Base-by-base conservation (phyloP, 1,140 invertebrate genomes). In the Melitaea cinxia region DNA sequence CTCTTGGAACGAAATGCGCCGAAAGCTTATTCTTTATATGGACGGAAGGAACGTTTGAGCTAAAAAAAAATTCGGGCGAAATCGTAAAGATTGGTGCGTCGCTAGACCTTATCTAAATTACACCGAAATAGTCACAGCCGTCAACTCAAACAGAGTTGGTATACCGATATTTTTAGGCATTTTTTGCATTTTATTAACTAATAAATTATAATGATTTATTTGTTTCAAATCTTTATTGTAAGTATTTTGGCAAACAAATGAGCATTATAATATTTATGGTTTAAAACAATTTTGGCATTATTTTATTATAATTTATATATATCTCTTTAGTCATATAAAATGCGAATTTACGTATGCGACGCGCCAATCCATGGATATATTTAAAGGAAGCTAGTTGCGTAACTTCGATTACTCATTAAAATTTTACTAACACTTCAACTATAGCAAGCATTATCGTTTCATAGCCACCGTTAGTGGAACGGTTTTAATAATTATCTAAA, bases 11-110 rank as follows among this genome's bases (percentile, higher is more conserved):
- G 19, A 59, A 49, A 64, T 68, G 68, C 58, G 64, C 57, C 35
- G 23, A 66, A 71, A 80, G 82, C 82, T 86, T 85, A 86, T 61
- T 72, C 79, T 85, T 83, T 81, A 73, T 70, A 65, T 88, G 87
- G 87, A 89, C 87, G 87, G 87, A 89, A 88, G 87, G 87, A 81
- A 82, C 71, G 53, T 78, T 86, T 86, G 85, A 88, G 85, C 83
- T 73, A 82, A 88, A 67, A 78, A n/a, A 50, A 83, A 83, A 78
- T 80, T 81, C 71, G 70, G 80, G 80, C 73, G 7, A 19, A 63
- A 33, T 55, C 35, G 68, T 70, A 50, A 50, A 64, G 61, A 70
- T 55, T 73, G 65, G 75, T 59, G 73, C 74, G 60, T 76, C 75
- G 69, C 68, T 67, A 33, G 1, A 33, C 4, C 23, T 47, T 45